Evolutionary conservation across 2,797 vertebrate genomes (phyloP).

Genomic region (Ptychobarbus kaznakovi): DNA sequence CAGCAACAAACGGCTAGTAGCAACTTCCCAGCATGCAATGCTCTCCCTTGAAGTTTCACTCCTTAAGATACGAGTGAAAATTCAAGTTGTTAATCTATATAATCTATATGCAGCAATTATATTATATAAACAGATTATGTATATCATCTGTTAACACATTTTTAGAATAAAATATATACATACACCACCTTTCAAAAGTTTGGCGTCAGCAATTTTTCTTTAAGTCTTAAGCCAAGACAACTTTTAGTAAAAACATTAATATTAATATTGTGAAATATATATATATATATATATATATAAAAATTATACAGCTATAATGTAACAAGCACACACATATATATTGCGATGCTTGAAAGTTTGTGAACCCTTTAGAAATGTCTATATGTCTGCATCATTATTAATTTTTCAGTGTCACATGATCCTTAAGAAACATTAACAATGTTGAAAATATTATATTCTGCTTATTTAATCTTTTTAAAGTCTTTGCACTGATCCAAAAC

Average conservation of each 20-base stretch:
- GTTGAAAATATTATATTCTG: neutral
- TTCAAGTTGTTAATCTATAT: neutral
- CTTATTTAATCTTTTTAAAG: neutral
- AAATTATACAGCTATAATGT: no score
- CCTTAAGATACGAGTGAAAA: constrained; percentile 34
- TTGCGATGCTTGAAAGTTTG: no score
- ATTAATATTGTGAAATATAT: no score
- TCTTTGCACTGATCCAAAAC: neutral
- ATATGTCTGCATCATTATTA: neutral
- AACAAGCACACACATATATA: no score
- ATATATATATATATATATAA: no score
- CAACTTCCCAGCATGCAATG: constrained; percentile 49
- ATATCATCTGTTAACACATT: neutral
- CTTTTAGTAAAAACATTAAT: no score
- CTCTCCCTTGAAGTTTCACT: constrained; percentile 48
- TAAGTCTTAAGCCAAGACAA: neutral
- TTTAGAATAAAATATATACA: neutral
- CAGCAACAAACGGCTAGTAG: constrained; percentile 44
- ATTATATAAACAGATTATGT: neutral
- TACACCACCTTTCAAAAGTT: neutral
- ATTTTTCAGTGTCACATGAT: neutral
- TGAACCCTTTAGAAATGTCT: no score
- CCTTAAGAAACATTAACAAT: neutral
- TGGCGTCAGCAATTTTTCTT: no score
- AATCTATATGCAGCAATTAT: neutral